Evolutionary conservation across 2,888 invertebrate species (phyloP).

Genomic region (Drosophila glabriapex): DNA sequence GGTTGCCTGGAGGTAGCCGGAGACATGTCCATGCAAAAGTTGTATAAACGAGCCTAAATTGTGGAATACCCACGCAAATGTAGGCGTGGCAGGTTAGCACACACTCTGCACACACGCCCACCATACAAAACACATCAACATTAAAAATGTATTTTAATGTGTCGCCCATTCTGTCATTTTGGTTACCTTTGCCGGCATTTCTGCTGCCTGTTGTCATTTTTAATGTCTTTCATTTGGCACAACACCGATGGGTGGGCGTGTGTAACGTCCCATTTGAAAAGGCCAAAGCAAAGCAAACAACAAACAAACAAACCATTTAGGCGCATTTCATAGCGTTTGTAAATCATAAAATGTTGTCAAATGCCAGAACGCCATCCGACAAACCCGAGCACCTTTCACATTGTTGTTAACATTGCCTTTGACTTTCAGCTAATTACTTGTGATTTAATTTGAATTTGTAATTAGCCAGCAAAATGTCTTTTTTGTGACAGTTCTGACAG

Average conservation of each 20-base stretch:
- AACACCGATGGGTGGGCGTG: constrained; percentile 37
- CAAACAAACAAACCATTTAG: constrained; percentile 62
- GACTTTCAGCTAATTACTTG: constrained; percentile 74
- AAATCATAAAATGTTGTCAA: constrained; percentile 76
- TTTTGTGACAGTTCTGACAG: constrained; percentile 74
- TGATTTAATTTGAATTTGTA: constrained; percentile 83
- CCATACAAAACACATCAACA: constrained; percentile 59
- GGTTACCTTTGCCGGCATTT: constrained; percentile 43
- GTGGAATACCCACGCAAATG: constrained; percentile 10
- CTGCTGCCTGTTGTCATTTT: constrained; percentile 67
- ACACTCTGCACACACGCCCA: constrained; percentile 24
- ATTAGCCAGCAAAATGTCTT: constrained; percentile 79
- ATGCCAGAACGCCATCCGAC: constrained; percentile 41
- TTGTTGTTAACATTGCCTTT: constrained; percentile 52
- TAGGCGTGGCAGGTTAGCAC: constrained; percentile 39
- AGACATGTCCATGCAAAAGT: constrained; percentile 43
- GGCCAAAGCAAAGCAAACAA: neutral
- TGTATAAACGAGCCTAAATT: constrained; percentile 28
- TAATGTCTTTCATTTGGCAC: constrained; percentile 71
- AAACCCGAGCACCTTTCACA: constrained; percentile 14
- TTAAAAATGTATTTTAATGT: constrained; percentile 80
- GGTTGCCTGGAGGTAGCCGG: constrained; percentile 19
- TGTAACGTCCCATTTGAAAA: constrained; percentile 2
- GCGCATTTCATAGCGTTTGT: constrained; percentile 70
- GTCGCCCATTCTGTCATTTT: constrained; percentile 62